Evolutionary conservation across 2,797 vertebrate genomes (phyloP), one percentile per base, ranked within the genome.

Genomic region (Xiphorhynchus erythropygius): DNA sequence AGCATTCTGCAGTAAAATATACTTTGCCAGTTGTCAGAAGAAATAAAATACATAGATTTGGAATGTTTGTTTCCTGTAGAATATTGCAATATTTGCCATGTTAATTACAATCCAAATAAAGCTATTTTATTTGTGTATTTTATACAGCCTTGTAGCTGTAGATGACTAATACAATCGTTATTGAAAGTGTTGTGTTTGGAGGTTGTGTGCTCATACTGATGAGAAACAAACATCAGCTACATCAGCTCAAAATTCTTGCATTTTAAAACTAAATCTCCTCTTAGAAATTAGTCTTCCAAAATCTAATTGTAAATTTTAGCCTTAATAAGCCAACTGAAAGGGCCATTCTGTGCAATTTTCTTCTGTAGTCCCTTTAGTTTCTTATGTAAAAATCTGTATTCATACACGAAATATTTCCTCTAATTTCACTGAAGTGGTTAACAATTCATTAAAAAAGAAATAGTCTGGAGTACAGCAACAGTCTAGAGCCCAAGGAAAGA

Each of bases 71-170:
- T 95, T 97, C 90, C 84, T 87, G 88, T 90, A 95, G 95, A 96
- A 94, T 89, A 95, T 86, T 96, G 84, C 9, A 35, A 90, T 97
- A 86, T 95, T 97, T 97, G 87, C 96, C 69, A 87, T 81, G 93
- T 96, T 97, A 97, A 97, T 97, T 97, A 96, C 96, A 98, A 97
- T 95, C 74, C 53, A 94, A 97, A 96, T 97, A 96, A 96, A 96
- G n/a, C 68, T 57, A 95, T 96, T 94, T 92, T 95, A 88, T 95
- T 89, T 94, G 62, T 89, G 55, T 89, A 44, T 89, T 89, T 95
- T 94, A 84, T 88, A 56, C 56, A 91, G 62, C 33, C 32, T 75
- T 93, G 41, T 93, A 94, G 79, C 73, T 88, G 76, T 86, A 91
- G 89, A 93, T 94, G 77, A 86, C 95, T 95, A 96, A 95, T 92